Base-by-base conservation (phyloP, 2,888 invertebrate genomes). In the Antitype chi region DNA sequence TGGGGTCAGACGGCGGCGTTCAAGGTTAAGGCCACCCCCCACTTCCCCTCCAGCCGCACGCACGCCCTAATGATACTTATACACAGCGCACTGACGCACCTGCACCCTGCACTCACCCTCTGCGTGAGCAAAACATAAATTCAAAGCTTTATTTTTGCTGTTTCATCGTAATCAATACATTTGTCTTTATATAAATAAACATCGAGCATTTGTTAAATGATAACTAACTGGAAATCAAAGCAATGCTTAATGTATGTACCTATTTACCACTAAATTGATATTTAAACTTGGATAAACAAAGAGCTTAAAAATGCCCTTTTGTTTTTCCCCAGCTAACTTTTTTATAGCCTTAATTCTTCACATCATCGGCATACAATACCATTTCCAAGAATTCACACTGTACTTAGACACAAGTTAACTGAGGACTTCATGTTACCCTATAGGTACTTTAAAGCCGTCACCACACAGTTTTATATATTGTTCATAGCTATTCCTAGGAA, bases 11-110 rank as follows among this genome's bases (percentile, higher is more conserved):
- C 94, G 93, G 93, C 91, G 93, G 91, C 93, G 92, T 95, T 95
- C 96, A 96, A 96, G 96, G 96, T 96, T 94, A 96, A 96, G 96
- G 96, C 93, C 95, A 89, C 91, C 91, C 91, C 76, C 49, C 70
- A 59, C 69, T 23, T 23, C 38, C 79, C 78, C 57, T 64, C 57
- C 52, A 78, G 79, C 82, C 88, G 80, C 89, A 89, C 84, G 87
- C 90, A 90, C 89, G 89, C 85, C 89, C 86, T 88, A 88, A 89
- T 91, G 87, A 90, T 89, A 91, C 88, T 87, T 89, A 88, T 88
- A 90, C 79, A 77, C 72, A 75, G 62, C 70, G 70, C 74, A 63
- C 76, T 69, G 78, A 81, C 83, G 76, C 81, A 87, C 85, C 77
- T 84, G 84, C 84, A 81, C 79, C 68, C 72, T 81, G 85, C 80